Evolutionary conservation across 2,888 invertebrate species (phyloP), one percentile per base, ranked within the genome.

Genomic region (Nowickia ferox): DNA sequence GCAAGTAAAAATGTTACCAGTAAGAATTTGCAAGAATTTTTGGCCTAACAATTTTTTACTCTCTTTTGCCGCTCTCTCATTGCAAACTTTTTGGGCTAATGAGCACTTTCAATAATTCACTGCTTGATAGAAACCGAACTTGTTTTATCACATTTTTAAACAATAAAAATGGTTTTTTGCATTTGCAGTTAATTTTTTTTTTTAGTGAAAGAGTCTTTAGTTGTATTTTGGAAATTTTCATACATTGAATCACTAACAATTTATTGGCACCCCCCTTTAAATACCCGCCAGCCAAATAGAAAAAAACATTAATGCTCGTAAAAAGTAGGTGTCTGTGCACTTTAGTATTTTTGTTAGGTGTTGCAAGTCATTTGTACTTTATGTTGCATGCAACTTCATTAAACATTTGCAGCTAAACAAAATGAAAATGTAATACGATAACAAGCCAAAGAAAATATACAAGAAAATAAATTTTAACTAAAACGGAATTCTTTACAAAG

Each of bases 351-450:
- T 77, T 77, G 57, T 65, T 63, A 82, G 86, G 86, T 86, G 83
- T 83, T 86, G 86, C 83, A 75, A 86, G 86, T 71, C 69, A 86
- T 86, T 86, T 86, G 86, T 83, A 86, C 51, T 80, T 83, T 83
- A 80, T 86, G 83, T 48, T 76, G 72, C 86, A 76, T 79, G 83
- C 79, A 86, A 86, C 83, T 86, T 86, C 72, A 86, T 83, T 86
- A 83, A 83, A 68, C 44, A 66, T 53, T 78, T 46, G 44, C 40
- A n/a, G 9, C 30, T 72, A 57, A 84, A 61, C 22, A 55, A 59
- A 59, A 59, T 74, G 46, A 77, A 81, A 77, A 74, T 81, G 61
- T 78, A 69, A 63, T 44, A 48, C 51, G 15, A 71, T 30, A 9
- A 22, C 15, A 30, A 51, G 65, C 22, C 59, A 38, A 74, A 69